Evolutionary conservation across 2,797 vertebrate genomes (phyloP), one percentile per base, ranked within the genome.

Genomic region (Podargus strigoides): DNA sequence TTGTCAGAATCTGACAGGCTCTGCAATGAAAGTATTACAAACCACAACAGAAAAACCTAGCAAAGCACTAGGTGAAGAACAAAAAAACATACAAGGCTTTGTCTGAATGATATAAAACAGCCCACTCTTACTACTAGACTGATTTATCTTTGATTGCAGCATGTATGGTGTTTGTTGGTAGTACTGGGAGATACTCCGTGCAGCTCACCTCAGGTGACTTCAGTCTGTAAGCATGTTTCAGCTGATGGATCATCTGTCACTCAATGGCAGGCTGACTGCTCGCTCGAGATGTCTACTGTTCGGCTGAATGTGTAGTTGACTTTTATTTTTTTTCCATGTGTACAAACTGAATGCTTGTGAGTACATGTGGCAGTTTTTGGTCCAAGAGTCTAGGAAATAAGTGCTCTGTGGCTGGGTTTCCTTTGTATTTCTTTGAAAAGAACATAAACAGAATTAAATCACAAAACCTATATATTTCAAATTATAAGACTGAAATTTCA

Each of bases 291-390:
- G 21, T 55, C 47, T 59, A 24, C 74, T 90, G 11, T 64, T 92
- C 55, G 75, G 19, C 13, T 89, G 75, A 93, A 78, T 72, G 21
- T 39, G 22, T 60, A 72, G 83, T 60, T 77, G 50, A 83, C 56
- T 56, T 13, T 81, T 88, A 32, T 72, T 46, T 82, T 72, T 76
- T 32, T 49, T 39, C 12, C 32, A 28, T 70, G 49, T 74, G 67
- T 74, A 73, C 53, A 91, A 77, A 87, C 27, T 27, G 44, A 89
- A 66, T 75, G 42, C 27, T 87, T 94, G 60, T 28, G 66, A 84
- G 46, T 37, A 14, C 18, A n/a, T n/a, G 44, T 26, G 56, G 47
- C 39, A 47, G 20, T 69, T 90, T 91, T 82, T 6, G 6, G 28
- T 72, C n/a, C 64, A 41, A 84, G 30, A 82, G 58, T 81, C 37